Base-by-base conservation (phyloP, 2,888 invertebrate genomes). In the Brachypalpus laphriformis region DNA sequence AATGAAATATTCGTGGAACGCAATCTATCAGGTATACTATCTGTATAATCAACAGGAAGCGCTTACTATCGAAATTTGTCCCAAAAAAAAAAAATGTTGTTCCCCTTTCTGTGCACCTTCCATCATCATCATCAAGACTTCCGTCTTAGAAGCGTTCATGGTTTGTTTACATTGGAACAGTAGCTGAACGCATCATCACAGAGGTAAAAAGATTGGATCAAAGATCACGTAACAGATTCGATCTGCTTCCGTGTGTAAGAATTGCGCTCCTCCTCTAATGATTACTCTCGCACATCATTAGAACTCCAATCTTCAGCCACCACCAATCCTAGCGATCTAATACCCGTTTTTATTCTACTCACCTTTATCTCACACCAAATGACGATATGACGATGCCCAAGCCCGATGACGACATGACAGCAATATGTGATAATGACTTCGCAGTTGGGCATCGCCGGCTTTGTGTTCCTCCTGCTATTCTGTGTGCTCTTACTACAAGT, bases 1-100 rank as follows among this genome's bases (percentile, higher is more conserved):
- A 92, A 91, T 77, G 91, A 92, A 80, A 82, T 92, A 56, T 40
- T 88, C 45, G 88, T 85, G 75, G 70, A 71, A 51, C 85, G 85
- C 57, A 71, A 63, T 54, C 37, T 45, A 45, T 51, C 71, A 81
- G 85, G 85, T 85, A 70, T 14, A 31, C n/a, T 18, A 25, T n/a
- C n/a, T n/a, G n/a, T n/a, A n/a, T 54, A 65, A 20, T 25, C 11
- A 71, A 49, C 72, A 83, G 83, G 83, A 83, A 83, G 66, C 47
- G 49, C 31, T 63, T 68, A 14, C 47, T 28, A 22, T 63, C 40
- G 40, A 77, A 66, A 61, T 54, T 25, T 18, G 34, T 20, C 28
- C 66, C 68, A 37, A 83, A 83, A 65, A 5, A 25, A 5, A 25
- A 25, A 5, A 63, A n/a, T 31, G 4, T 61, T 14, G 9, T 4